Evolutionary conservation across 2,888 invertebrate species (phyloP).

Genomic region (Ligdia adustata): DNA sequence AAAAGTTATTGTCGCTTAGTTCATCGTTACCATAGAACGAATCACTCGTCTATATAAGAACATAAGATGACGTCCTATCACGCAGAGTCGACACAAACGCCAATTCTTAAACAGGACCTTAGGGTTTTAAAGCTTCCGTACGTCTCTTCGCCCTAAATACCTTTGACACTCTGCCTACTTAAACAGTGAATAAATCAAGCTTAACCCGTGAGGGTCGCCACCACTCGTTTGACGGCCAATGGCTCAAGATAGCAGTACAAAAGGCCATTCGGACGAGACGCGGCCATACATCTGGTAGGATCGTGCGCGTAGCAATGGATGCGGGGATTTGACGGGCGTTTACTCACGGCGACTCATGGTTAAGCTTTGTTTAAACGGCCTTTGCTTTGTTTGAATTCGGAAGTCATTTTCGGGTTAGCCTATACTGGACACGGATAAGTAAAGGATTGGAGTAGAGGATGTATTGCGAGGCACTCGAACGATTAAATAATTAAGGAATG

Average conservation of each 20-base stretch:
- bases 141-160: constrained; percentile 26
- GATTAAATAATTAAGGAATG: no score
- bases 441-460: constrained; percentile 14
- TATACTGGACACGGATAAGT: constrained; percentile 18
- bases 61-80: not conserved
- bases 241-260: constrained; percentile 52
- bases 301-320: constrained; percentile 73
- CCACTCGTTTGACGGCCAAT: constrained; percentile 48
- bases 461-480: no score
- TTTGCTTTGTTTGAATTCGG: constrained; percentile 44
- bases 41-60: no score
- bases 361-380: constrained; percentile 68
- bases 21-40: no score
- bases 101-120: constrained; percentile 45
- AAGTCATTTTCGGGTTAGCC: constrained; percentile 26
- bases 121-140: constrained; percentile 39
- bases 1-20: no score
- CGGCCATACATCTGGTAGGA: constrained; percentile 71
- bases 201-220: constrained; percentile 36
- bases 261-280: constrained; percentile 40
- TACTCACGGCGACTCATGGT: constrained; percentile 57
- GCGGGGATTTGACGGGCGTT: constrained; percentile 73
- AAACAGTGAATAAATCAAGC: constrained; percentile 38
- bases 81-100: constrained; percentile 34
- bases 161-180: constrained; percentile 27